Evolutionary conservation across 2,888 invertebrate genomes (phyloP).

Genomic region (Ormia ochracea): DNA sequence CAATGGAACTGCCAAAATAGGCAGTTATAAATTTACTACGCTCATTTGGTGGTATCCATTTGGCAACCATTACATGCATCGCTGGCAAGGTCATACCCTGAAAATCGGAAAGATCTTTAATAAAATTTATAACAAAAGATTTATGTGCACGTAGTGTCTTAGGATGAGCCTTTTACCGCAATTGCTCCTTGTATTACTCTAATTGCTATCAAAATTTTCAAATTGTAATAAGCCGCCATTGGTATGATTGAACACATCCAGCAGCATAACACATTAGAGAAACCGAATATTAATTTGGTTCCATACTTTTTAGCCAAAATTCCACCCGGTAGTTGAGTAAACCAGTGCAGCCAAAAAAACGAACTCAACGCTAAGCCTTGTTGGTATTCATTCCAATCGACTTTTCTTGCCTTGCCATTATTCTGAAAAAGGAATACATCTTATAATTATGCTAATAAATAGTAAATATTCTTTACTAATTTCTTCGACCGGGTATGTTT

Average conservation of each 20-base stretch:
- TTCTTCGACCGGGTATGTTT: too few relatives aligned
- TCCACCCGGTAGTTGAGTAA: constrained; percentile 85
- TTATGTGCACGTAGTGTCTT: too few relatives aligned
- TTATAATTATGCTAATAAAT: too few relatives aligned
- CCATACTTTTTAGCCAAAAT: constrained; percentile 83
- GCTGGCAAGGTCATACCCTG: constrained; percentile 85
- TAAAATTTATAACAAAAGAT: too few relatives aligned
- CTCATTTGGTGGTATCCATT: constrained; percentile 89
- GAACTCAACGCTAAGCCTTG: constrained; percentile 82
- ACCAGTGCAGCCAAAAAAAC: constrained; percentile 85
- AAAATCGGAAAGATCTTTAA: too few relatives aligned
- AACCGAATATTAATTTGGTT: constrained; percentile 84
- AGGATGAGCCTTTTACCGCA: constrained; percentile 78
- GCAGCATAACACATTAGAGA: constrained; percentile 81
- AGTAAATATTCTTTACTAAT: too few relatives aligned
- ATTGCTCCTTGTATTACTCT: constrained; percentile 83
- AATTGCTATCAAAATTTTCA: constrained; percentile 79
- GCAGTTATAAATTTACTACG: constrained; percentile 84
- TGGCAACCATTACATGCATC: constrained; percentile 86
- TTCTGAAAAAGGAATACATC: constrained; percentile 65
- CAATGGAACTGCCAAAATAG: constrained; percentile 82
- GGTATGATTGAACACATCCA: constrained; percentile 83
- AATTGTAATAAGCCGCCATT: constrained; percentile 79
- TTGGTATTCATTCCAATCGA: constrained; percentile 82
- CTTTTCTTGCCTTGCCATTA: constrained; percentile 70